A percentile compares a stretch with the other conserved stretches of the same genome.
phyloP scores from a whole-genome alignment of 30 jellyfish, hydroid and myxozoan genomes.

The Aurelia coerulea region DNA sequence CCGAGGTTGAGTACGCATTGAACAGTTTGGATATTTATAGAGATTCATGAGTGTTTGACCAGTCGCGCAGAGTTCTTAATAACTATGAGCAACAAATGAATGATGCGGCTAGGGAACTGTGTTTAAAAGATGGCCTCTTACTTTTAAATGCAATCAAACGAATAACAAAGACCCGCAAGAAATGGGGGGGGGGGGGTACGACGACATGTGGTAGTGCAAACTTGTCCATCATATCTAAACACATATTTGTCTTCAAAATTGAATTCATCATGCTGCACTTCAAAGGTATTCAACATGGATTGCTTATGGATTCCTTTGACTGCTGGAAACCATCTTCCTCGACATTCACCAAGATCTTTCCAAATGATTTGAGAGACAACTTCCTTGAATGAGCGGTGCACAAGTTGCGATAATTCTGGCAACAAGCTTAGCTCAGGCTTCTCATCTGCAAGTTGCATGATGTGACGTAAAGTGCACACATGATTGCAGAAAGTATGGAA shows the following conservation, averaged over 20 bases:
- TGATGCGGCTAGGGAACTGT: too few species aligned
- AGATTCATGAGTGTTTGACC: too few species aligned
- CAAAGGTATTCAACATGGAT: slow-evolving; percentile 4
- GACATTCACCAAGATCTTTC: slow-evolving; percentile 28
- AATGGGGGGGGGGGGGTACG: too few species aligned
- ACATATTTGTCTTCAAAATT: slow-evolving; percentile 6
- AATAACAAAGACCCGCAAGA: too few species aligned
- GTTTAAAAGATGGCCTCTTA: not conserved
- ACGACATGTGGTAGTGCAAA: not conserved
- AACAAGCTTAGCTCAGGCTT: slow-evolving; percentile 14
- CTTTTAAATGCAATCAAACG: too few species aligned
- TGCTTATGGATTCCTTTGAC: slow-evolving; percentile 3
- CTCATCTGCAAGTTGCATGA: slow-evolving; percentile 32
- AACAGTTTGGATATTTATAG: too few species aligned
- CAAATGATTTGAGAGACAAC: slow-evolving; percentile 22
- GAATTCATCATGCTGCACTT: slow-evolving; percentile 10
- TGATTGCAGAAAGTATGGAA: slow-evolving; percentile 5
- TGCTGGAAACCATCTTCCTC: slow-evolving; percentile 10
- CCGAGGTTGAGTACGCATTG: too few species aligned
- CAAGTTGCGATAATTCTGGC: slow-evolving; percentile 5
- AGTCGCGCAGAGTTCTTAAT: too few species aligned
- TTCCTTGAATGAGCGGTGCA: slow-evolving; percentile 25
- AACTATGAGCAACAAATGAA: not conserved
- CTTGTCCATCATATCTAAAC: not conserved
- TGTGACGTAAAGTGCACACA: slow-evolving; percentile 47